Conservation (phyloP, 2,113 vertebrate genomes). For the Thinocorus orbignyianus region DNA sequence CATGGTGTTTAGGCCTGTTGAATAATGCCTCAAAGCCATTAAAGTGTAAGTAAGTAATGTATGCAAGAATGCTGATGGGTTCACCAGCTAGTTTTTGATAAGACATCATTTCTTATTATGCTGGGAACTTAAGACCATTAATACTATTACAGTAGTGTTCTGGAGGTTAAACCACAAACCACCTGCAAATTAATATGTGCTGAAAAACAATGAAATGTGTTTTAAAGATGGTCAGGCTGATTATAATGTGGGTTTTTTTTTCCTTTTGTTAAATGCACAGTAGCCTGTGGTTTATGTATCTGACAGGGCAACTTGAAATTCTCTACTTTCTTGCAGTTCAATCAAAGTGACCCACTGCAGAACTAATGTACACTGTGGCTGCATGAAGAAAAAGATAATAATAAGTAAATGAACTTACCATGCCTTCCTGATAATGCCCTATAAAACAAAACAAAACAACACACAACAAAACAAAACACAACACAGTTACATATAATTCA, state of each 20-base stretch:
- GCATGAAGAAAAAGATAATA: neutral
- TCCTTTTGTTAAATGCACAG: neutral
- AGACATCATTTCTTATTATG: neutral
- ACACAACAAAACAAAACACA: neutral
- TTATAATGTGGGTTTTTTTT: neutral
- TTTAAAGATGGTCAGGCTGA: slow-evolving; percentile 5
- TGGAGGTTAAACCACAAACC: neutral
- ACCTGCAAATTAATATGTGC: neutral
- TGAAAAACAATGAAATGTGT: neutral
- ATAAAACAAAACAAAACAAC: neutral
- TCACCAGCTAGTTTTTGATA: neutral
- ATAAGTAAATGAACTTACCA: slow-evolving; percentile 80
- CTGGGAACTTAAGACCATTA: neutral
- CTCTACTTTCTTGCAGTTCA: neutral
- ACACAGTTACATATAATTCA: neutral
- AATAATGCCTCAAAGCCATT: neutral
- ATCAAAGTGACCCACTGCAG: neutral
- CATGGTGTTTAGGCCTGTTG: neutral
- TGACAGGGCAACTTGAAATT: neutral
- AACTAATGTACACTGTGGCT: neutral
- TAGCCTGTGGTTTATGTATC: neutral
- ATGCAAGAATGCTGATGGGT: neutral
- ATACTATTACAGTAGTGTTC: neutral
- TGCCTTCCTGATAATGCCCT: slow-evolving; percentile 95
- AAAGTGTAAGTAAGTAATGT: neutral